Base-by-base conservation (phyloP, 2,113 vertebrate species). In the Orycteropus afer region DNA sequence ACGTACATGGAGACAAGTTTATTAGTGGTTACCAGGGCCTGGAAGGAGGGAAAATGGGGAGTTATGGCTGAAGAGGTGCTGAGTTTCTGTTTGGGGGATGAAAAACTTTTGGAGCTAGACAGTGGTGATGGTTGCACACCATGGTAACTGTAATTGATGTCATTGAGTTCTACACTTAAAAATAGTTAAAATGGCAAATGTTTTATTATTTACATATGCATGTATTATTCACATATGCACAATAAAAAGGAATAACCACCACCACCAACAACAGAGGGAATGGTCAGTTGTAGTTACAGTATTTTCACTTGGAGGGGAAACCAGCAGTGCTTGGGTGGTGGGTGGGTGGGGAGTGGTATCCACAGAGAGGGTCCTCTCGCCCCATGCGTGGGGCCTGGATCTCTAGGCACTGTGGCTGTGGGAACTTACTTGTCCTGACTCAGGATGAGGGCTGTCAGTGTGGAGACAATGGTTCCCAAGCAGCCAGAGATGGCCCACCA, bases 401-500 rank as follows among this genome's bases (percentile, higher is more conserved):
- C 20, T 45, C 37, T 4, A 6, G 59, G 59, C 27, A 32, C 29
- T 42, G 29, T 42, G 45, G 63, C 22, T 37, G 7, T 37, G 34
- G 76, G 53, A 27, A 34, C 94, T 93, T 96, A 99, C 99, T 98
- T 99, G 97, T 99, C 99, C 94, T 99, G 99, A 73, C 98, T 98
- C 59, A 99, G 98, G 94, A 99, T 93, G 45, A 99, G 98, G 34
- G 99, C 99, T 42, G 99, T 99, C 91, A 99, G 82, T 1, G 99
- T 99, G 34, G 99, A 99, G 94, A 99, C 97, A 11, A 99, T 61
- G 0, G 98, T 99, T 73, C 99, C 99, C 88, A 99, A 96, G 82
- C 99, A 99, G 45, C 99, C 99, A 0, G 99, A 99, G 84, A 99
- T 98, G 7, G 99, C 99, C 99, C 99, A 99, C 99, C 99, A 99